Evolutionary conservation across 2,888 invertebrate species (phyloP), one percentile per base, ranked within the genome.

Genomic region (Ornithoptera alexandrae): DNA sequence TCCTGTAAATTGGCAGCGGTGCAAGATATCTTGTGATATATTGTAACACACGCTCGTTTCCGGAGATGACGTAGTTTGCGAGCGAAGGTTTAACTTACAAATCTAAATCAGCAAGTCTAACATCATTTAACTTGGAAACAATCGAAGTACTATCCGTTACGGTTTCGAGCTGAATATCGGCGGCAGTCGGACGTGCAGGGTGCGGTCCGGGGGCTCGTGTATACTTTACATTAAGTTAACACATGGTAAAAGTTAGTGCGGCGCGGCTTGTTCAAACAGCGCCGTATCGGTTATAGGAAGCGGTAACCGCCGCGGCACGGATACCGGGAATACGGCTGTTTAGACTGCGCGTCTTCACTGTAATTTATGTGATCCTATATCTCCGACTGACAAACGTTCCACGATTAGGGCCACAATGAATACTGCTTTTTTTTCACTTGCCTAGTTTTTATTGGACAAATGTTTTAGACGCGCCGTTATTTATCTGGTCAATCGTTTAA

Each of bases 211-310:
- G 36, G 61, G 30, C 17, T 20, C 56, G n/a, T 58, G 65, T 65
- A 61, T 61, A 60, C 46, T 42, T 42, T 53, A 56, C 56, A 53
- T 66, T 66, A 59, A 36, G 67, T 67, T 70, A 63, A 67, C 70
- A 69, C 69, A 62, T 65, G 69, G 57, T 65, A 42, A 53, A 62
- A 65, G 65, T 65, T 69, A 69, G 62, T 57, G 57, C 69, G 65
- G 46, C 59, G 53, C 18, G 68, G 50, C 53, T 60, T 69, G 69
- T 66, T 62, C 59, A 66, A 69, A 66, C 70, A 59, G 2, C 63
- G 59, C 61, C 42, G 42, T 67, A 70, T 70, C 59, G 70, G 70
- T 70, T 70, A 67, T 70, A 67, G 70, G 70, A 70, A 70, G 70
- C 70, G 63, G 67, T 67, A 67, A 66, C 66, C 67, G 63, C 56